These are phyloP conservation scores for Lepidurus couesii DNA, from an alignment of 1,140 invertebrate species.

Conservation along the genomic window DNA sequence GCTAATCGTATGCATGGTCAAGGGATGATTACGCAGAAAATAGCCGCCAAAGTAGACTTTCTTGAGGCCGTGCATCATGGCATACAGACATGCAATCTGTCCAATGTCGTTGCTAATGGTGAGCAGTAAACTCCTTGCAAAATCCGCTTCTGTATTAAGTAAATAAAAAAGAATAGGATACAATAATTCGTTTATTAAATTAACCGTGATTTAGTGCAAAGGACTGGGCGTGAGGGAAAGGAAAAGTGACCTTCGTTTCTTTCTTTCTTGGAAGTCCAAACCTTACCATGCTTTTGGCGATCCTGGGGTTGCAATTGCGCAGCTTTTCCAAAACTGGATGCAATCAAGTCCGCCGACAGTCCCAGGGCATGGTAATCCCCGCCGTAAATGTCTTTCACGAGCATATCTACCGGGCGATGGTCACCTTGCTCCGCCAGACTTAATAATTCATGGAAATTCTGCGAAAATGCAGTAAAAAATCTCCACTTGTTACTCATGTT, in stretches of 20 bases:
- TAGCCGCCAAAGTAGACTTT: slow-evolving; percentile 68
- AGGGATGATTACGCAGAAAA: slow-evolving; percentile 66
- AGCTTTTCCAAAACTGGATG: slow-evolving; percentile 69
- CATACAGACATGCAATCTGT: slow-evolving; percentile 66
- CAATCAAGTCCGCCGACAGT: slow-evolving; percentile 63
- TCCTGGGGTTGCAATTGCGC: slow-evolving; percentile 42
- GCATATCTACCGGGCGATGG: slow-evolving; percentile 65
- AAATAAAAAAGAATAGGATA: slow-evolving; percentile 21
- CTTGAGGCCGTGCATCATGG: slow-evolving; percentile 58
- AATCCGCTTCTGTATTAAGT: slow-evolving; percentile 53
- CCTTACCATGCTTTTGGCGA: slow-evolving; percentile 27
- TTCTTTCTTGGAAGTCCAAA: neutral
- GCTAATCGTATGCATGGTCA: slow-evolving; percentile 69
- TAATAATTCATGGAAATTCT: slow-evolving; percentile 67
- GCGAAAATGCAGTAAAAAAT: slow-evolving; percentile 30
- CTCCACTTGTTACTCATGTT: neutral
- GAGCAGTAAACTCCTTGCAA: slow-evolving; percentile 63
- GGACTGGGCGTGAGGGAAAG: neutral
- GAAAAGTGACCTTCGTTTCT: neutral
- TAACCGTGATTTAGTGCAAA: no score
- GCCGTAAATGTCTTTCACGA: slow-evolving; percentile 71
- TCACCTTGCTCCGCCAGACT: slow-evolving; percentile 64
- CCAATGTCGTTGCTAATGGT: slow-evolving; percentile 73
- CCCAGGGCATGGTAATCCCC: slow-evolving; percentile 56
- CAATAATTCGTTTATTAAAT: neutral